Evolutionary conservation across 1,140 invertebrate genomes (phyloP), one percentile per base, ranked within the genome.

Genomic region (Lepidurus packardi): DNA sequence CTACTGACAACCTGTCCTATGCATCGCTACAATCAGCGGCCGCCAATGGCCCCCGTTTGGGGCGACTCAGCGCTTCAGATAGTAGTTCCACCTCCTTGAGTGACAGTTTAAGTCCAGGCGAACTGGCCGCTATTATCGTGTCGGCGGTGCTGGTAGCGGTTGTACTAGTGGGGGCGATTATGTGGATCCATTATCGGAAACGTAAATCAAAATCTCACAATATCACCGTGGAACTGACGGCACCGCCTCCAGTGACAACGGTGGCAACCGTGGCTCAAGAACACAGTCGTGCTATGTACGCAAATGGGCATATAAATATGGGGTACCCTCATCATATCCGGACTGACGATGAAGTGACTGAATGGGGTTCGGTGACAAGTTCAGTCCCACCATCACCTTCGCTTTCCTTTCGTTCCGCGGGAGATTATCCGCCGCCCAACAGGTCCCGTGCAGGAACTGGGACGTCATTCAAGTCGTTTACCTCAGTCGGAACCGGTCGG

Each of bases 381-480:
- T 78, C 78, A 10, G 74, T 78, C 73, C 78, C 78, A 25, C 78
- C 78, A 7, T 78, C 78, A 44, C 78, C 78, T 6, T 45, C 78
- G 3, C 25, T 73, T 7, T 78, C 78, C 43, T 78, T 78, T 73
- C 78, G 78, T 24, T 78, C 78, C 42, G 78, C 44, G 21, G 47
- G 47, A 41, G 78, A 78, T 7, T 73, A 44, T 16, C 78, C 78
- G 43, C 73, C 73, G 25, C 75, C 75, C 34, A 74, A 73, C 43
- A 73, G 78, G 7, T 78, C 78, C 21, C 43, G 78, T 34, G 78
- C 78, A 44, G 78, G 78, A 45, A 78, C 78, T 11, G 78, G 78
- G 43, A 78, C 78, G 1, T 78, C 78, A 21, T 78, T 78, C 47
- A 74, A 44, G 11, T 75, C 78, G 11, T 73, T 78, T 1, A 45